Conservation (phyloP, 2,113 vertebrate genomes). For the Pelvicachromis taeniatus region DNA sequence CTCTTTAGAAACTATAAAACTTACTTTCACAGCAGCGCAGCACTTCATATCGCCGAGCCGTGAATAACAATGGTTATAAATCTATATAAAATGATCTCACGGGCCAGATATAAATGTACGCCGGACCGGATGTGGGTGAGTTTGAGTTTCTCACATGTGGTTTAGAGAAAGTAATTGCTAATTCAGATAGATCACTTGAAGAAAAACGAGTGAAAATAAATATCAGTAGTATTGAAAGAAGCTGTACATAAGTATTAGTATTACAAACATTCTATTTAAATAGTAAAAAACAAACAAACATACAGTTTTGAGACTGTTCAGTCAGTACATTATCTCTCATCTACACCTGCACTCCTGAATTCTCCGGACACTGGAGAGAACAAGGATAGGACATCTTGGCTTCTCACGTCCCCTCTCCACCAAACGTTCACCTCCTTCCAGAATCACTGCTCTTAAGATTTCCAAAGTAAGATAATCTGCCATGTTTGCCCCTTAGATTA, state of each 20-base stretch:
- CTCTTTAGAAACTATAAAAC: too few species aligned
- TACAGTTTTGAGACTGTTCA: background rate
- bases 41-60: too few species aligned
- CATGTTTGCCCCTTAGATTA: background rate
- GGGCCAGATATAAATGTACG: background rate
- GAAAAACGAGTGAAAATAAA: background rate
- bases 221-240: background rate
- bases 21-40: too few species aligned
- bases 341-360: background rate
- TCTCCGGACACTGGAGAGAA: background rate
- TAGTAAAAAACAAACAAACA: background rate
- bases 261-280: background rate
- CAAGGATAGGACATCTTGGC: background rate
- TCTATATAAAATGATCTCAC: too few species aligned
- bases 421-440: background rate
- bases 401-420: background rate
- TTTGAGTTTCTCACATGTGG: accelerated
- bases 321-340: background rate
- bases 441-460: background rate
- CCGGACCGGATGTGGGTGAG: accelerated
- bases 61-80: too few species aligned
- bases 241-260: background rate
- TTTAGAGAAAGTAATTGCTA: background rate
- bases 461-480: background rate
- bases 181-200: background rate